Conservation (phyloP, 2,797 vertebrate species). For the Phrynocephalus guinanensis region DNA sequence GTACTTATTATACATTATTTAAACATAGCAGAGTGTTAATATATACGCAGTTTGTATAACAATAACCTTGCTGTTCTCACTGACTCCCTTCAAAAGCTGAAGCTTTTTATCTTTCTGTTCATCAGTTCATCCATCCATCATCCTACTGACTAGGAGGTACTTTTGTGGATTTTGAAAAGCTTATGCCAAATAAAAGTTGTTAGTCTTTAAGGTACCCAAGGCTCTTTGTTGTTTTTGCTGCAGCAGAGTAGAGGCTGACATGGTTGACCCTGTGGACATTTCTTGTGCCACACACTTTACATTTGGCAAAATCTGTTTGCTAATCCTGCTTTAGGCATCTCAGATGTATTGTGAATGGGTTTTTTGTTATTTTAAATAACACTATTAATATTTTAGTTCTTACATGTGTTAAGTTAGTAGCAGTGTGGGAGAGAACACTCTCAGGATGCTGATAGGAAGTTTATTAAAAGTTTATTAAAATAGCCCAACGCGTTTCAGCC, state of each 20-base stretch:
- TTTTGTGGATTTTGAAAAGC: too few species aligned
- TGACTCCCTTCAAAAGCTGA: not conserved
- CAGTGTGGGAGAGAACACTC: too few species aligned
- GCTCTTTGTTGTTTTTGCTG: too few species aligned
- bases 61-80: not conserved
- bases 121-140: not conserved
- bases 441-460: too few species aligned
- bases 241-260: too few species aligned
- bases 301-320: not conserved
- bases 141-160: too few species aligned
- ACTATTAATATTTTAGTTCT: slow-evolving; percentile 31
- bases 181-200: too few species aligned
- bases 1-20: not conserved
- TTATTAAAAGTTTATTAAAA: too few species aligned
- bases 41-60: not conserved
- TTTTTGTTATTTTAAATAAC: slow-evolving; percentile 6
- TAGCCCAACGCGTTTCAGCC: too few species aligned
- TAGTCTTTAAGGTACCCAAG: too few species aligned
- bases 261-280: too few species aligned
- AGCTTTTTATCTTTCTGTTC: not conserved
- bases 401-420: not conserved
- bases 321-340: not conserved
- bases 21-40: not conserved
- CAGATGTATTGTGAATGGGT: not conserved
- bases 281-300: not conserved